A percentile compares a stretch with the other conserved stretches of the same genome.
Evolutionary conservation across 1,140 invertebrate genomes (phyloP).

Genomic region (Helicoverpa zea): DNA sequence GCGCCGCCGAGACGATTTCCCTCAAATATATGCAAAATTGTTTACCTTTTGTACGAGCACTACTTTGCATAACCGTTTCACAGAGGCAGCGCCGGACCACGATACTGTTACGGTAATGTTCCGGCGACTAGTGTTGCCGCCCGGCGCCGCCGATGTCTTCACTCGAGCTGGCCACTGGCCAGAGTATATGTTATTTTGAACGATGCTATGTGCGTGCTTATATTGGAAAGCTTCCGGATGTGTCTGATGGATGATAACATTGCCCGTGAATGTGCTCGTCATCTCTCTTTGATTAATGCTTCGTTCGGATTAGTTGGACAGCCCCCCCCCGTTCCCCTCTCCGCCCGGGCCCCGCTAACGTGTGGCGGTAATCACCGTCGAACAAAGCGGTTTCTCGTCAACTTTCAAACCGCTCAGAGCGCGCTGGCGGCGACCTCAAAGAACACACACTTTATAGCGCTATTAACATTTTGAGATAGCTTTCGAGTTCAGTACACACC

Average conservation of each 20-base stretch:
- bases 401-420: not conserved
- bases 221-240: not conserved
- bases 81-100: slow-evolving; percentile 3
- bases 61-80: slow-evolving; percentile 34
- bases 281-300: slow-evolving; percentile 10
- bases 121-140: not conserved
- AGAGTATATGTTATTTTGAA: too few species aligned
- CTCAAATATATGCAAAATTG: slow-evolving; percentile 37
- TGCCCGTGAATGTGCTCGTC: not conserved
- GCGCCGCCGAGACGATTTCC: slow-evolving; percentile 18
- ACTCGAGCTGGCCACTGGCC: too few species aligned
- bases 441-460: slow-evolving; percentile 10
- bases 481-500: slow-evolving; percentile 21
- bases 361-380: not conserved
- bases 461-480: slow-evolving; percentile 31
- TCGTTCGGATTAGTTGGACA: not conserved
- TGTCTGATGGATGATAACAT: slow-evolving; percentile 1
- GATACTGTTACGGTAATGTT: not conserved
- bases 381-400: not conserved
- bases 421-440: not conserved
- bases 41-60: slow-evolving; percentile 18
- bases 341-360: not conserved
- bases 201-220: too few species aligned
- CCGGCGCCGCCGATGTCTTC: too few species aligned
- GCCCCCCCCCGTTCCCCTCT: not conserved